Base-by-base conservation (phyloP, 2,888 invertebrate species). In the Frankliniella intonsa region DNA sequence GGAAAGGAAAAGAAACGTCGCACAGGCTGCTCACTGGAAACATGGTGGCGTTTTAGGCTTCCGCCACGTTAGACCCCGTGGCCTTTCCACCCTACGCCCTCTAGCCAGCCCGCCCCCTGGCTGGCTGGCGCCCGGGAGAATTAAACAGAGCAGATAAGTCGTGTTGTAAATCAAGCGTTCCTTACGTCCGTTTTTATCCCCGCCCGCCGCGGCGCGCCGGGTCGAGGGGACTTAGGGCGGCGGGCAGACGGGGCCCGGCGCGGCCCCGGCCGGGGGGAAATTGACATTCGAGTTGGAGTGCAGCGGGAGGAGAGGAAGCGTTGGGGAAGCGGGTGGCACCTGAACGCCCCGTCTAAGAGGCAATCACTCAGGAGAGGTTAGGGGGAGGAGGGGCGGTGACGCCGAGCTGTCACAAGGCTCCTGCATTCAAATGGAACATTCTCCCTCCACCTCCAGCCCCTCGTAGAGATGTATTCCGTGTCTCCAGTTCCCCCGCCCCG, bases 401-500 rank as follows among this genome's bases (percentile, higher is more conserved):
- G 69, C 69, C 10, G 69, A 25, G 69, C 11, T 76, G 62, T 25
- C 69, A 1, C 69, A 9, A 11, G 25, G 69, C 22, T 11, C n/a
- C 25, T 25, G n/a, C 69, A 76, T 76, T 76, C 69, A 76, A 76
- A 76, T 76, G 69, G 69, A 76, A 76, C 69, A 25, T 25, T n/a
- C 22, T 25, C 69, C 25, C 25, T 22, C 69, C 69, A 19, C 62
- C 62, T 62, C 11, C 62, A n/a, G 17, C 19, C 14, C 55, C 17
- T n/a, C 14, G 62, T n/a, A 10, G 38, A 38, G 38, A 38, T 38
- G 38, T 38, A 38, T 38, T 38, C 17, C 62, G 62, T 62, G 62
- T 62, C 62, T 62, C 62, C n/a, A 19, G 62, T 10, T n/a, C 17
- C 62, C 62, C 62, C 62, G 17, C 55, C 14, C 9, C 12, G 55